Base-by-base conservation (phyloP, 2,888 invertebrate genomes). In the Cephus sareptanus region DNA sequence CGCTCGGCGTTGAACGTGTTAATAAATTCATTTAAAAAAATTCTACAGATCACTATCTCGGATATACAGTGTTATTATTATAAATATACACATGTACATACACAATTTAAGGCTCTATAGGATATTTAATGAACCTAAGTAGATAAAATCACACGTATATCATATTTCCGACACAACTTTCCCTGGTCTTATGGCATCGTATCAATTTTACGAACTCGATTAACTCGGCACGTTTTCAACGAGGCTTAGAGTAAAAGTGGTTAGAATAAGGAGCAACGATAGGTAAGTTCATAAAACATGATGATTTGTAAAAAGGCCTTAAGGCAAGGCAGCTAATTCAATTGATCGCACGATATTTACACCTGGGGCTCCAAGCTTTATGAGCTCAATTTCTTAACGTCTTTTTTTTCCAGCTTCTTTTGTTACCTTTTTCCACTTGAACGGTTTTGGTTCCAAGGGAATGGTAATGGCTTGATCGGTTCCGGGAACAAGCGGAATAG, bases 391-490 rank as follows among this genome's bases (percentile, higher is more conserved):
- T 56, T 56, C 23, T 56, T 56, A 56, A 56, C 23, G 23, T 56
- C 23, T 23, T 40, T 15, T 40, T 56, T 23, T 23, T 56, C 23
- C 40, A 56, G 23, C 23, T 23, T 56, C 40, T 2, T 56, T 56
- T 56, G 23, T 56, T 56, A 23, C 40, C 40, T 56, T 56, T 56
- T 56, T 56, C 23, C 23, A 1, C 40, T 23, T 56, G 40, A 23
- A 56, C 40, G 40, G 40, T 56, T 56, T 56, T 23, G 40, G 40
- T 56, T 75, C 75, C 76, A 69, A 40, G 56, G 70, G 76, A 82
- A 82, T 80, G 76, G 68, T 80, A 80, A 77, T 69, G 69, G 78
- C 76, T 77, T 79, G 78, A 82, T 82, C 79, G 79, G 79, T 75
- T 76, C 75, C 78, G 76, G 76, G 78, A 76, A 80, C 76, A 78